Evolutionary conservation across 2,888 invertebrate genomes (phyloP).

Genomic region (Meta bourneti): DNA sequence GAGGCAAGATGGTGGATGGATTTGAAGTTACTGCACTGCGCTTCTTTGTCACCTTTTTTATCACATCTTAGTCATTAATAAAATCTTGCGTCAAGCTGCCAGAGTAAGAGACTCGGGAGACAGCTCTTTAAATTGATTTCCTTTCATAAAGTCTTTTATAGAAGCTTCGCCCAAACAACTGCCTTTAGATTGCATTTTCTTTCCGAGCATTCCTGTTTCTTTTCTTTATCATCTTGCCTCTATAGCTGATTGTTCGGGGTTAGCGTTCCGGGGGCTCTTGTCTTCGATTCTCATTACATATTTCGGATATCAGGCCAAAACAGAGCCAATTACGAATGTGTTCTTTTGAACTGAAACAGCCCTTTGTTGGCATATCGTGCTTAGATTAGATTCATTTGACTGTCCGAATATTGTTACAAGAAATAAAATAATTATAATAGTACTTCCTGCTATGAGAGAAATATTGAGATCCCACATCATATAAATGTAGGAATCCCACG

Average conservation of each 20-base stretch:
- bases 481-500: too few species aligned
- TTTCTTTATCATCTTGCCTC: conserved; percentile 2
- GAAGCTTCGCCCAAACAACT: conserved; percentile 21
- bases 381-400: too few species aligned
- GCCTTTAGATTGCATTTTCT: conserved; percentile 30
- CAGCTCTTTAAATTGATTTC: conserved; percentile 43
- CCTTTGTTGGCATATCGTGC: too few species aligned
- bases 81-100: conserved; percentile 32
- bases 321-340: too few species aligned
- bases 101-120: conserved; percentile 25
- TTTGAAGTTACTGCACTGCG: conserved; percentile 6
- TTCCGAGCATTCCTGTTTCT: neutral
- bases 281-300: neutral
- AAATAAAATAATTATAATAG: too few species aligned
- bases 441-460: too few species aligned
- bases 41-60: neutral
- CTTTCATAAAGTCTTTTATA: conserved; percentile 38
- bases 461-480: too few species aligned
- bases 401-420: too few species aligned
- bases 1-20: neutral
- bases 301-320: too few species aligned
- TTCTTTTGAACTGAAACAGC: too few species aligned
- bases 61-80: conserved; percentile 20
- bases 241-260: conserved; percentile 31
- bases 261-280: neutral